Base-by-base conservation (phyloP, 1,140 invertebrate species). In the Drosophila serrata region DNA sequence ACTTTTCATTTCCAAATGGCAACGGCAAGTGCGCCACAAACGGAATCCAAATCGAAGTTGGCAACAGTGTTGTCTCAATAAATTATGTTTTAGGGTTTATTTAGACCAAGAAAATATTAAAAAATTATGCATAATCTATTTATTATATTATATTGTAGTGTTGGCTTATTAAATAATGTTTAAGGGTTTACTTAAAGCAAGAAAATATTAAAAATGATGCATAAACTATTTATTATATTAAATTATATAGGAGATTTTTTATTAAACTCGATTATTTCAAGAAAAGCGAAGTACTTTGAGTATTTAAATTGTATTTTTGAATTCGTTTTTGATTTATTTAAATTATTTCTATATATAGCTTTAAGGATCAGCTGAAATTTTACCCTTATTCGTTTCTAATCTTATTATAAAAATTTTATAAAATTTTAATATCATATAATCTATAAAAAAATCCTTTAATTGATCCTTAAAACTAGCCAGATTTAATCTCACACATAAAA, bases 1-100 rank as follows among this genome's bases (percentile, higher is more conserved):
- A 90, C 85, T 90, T 90, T 90, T 90, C 85, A 90, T 90, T 90
- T 90, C 49, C 78, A 90, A 90, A 81, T 85, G 85, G 85, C 81
- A 84, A 90, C 63, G 81, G 85, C 85, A 90, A 90, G 85, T 90
- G 85, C 85, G 78, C 69, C 43, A 59, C 79, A 81, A 56, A 63
- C 60, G 43, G 48, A 53, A 53, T 43, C 39, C 57, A 61, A 62
- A 74, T 60, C 55, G 39, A 46, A 60, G 33, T 69, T 68, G 46
- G 70, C 46, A 24, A 35, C 39, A 63, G 68, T 63, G 68, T 29
- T 75, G 72, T 13, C 33, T 37, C 4, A 15, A 31, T 24, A 49
- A 68, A 46, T 46, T 33, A 17, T 3, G 12, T 0, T 17, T 17
- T 17, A 15, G 15, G 17, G 11, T n/a, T n/a, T n/a, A n/a, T n/a